A percentile compares a stretch with the other conserved stretches of the same genome.
These are phyloP conservation scores for Perca schrenkii DNA, from an alignment of 2,113 vertebrate genomes.

Conservation along the genomic window DNA sequence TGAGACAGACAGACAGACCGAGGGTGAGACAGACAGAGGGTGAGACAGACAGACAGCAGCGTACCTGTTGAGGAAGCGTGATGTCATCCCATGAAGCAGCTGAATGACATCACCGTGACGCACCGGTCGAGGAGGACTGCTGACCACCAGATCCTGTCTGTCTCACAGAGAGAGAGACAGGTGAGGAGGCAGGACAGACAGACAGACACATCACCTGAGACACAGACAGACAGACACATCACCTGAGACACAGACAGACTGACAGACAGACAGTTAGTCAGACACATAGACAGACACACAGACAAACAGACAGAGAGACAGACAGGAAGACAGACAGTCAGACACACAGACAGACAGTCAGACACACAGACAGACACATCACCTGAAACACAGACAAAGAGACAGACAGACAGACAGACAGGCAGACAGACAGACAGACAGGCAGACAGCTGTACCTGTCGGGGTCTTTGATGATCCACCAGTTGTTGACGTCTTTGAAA, in stretches of 20 bases:
- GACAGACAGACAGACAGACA: too few relatives aligned
- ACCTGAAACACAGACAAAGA: too few relatives aligned
- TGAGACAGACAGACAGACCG: too few relatives aligned
- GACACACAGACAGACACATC: background rate
- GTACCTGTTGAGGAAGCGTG: constrained; percentile 96
- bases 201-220: too few relatives aligned
- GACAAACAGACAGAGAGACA: too few relatives aligned
- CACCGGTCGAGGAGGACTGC: constrained; percentile 88
- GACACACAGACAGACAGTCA: background rate
- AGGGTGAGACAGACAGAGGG: too few relatives aligned
- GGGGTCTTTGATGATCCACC: constrained; percentile 98
- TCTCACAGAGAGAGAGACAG: background rate
- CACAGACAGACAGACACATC: too few relatives aligned
- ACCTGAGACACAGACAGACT: too few relatives aligned
- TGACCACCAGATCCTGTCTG: constrained; percentile 93
- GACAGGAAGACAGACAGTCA: too few relatives aligned
- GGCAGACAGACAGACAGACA: background rate
- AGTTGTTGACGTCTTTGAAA: constrained; percentile 99
- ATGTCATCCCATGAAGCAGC: constrained; percentile 94
- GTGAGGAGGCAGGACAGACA: background rate
- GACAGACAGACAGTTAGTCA: too few relatives aligned
- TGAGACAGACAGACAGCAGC: too few relatives aligned
- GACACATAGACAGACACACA: too few relatives aligned
- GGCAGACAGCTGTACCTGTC: constrained; percentile 78
- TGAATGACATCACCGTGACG: constrained; percentile 93